Percentiles rank a stretch among this genome's conserved stretches.
These are phyloP conservation scores for Nylanderia fulva DNA, from an alignment of 1,140 invertebrate species.

Conservation along the genomic window DNA sequence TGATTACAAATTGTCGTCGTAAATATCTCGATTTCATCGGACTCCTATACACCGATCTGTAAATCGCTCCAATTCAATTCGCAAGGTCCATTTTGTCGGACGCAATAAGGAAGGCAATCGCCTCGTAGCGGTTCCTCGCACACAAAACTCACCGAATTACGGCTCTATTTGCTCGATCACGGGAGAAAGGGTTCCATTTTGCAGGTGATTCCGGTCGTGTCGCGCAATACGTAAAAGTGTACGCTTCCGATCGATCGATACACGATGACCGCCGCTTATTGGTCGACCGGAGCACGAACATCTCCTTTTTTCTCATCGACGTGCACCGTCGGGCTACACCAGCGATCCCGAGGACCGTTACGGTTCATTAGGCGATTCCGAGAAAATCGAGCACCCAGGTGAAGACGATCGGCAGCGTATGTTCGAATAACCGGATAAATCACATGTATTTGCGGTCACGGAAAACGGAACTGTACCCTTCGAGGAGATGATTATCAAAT, in stretches of 20 bases:
- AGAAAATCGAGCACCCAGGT: conserved; percentile 36
- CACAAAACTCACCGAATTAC: conserved; percentile 53
- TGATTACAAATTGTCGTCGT: neutral
- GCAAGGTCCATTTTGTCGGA: neutral
- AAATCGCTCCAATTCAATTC: conserved; percentile 13
- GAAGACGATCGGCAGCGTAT: conserved; percentile 26
- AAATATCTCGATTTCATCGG: neutral
- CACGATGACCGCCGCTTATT: conserved; percentile 15
- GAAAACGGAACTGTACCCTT: conserved; percentile 28
- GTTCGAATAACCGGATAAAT: conserved; percentile 49
- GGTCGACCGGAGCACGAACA: neutral
- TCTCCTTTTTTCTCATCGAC: too few species aligned
- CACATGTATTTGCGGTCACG: conserved; percentile 24
- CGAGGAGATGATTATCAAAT: conserved; percentile 16
- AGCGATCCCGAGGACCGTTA: conserved; percentile 19
- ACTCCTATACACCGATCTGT: neutral
- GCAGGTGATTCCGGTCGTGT: conserved; percentile 53
- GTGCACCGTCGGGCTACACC: too few species aligned
- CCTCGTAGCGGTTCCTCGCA: neutral
- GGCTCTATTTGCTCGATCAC: conserved; percentile 42
- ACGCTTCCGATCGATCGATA: conserved; percentile 50
- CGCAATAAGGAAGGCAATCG: neutral
- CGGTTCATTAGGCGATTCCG: conserved; percentile 29
- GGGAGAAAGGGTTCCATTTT: conserved; percentile 48
- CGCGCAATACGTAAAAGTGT: conserved; percentile 41